Percentiles rank a stretch among this genome's conserved stretches.
Evolutionary conservation across 37 sponge, comb jelly and placozoan genomes (phyloP).

Genomic region (Aplysina aerophoba): DNA sequence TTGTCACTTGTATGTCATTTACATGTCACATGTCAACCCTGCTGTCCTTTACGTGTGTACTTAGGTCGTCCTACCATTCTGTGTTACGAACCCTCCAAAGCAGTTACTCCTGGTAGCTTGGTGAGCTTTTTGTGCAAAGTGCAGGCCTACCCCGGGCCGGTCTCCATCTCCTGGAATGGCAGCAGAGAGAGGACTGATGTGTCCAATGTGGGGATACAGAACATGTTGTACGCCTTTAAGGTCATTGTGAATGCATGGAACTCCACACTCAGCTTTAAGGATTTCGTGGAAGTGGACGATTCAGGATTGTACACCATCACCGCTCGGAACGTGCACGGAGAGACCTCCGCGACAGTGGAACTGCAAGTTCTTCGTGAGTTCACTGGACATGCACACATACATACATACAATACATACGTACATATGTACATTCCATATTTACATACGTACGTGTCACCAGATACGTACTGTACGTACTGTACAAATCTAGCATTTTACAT

Average conservation of each 20-base stretch:
- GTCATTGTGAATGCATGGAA: neutral
- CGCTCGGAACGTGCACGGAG: neutral
- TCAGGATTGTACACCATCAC: neutral
- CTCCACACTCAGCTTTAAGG: neutral
- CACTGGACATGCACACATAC: no score
- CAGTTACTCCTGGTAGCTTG: neutral
- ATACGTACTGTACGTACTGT: no score
- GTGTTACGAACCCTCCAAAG: neutral
- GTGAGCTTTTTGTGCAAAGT: neutral
- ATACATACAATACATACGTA: no score
- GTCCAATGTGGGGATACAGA: neutral
- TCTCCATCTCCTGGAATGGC: neutral
- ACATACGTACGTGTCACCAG: no score
- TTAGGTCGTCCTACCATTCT: neutral
- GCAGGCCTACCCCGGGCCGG: neutral
- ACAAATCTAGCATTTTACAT: no score
- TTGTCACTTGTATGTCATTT: no score
- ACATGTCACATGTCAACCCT: neutral
- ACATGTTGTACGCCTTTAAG: neutral
- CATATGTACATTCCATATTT: no score
- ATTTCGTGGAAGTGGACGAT: neutral
- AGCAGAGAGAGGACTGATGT: neutral
- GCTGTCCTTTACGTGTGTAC: neutral
- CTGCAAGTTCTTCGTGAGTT: constrained; percentile 3
- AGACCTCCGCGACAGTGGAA: neutral